Evolutionary conservation across 2,797 vertebrate species (phyloP).

Genomic region (Notolabrus celidotus): DNA sequence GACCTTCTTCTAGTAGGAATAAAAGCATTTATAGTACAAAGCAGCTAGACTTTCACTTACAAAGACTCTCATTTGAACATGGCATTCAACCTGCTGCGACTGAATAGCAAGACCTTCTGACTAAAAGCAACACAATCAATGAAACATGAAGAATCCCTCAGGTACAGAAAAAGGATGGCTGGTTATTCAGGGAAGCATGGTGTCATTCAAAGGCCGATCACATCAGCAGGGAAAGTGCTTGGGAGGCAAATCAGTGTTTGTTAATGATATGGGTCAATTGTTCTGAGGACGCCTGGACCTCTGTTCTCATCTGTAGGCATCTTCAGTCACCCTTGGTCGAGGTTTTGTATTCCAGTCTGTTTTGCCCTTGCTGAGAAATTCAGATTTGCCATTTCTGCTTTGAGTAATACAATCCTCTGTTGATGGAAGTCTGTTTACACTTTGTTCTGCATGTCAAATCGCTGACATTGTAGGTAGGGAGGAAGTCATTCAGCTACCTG

Average conservation of each 20-base stretch:
- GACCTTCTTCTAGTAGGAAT: conserved; percentile 37
- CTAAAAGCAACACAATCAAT: conserved; percentile 80
- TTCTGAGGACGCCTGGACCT: conserved; percentile 67
- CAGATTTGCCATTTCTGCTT: conserved; percentile 50
- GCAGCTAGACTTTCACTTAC: conserved; percentile 57
- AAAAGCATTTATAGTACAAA: conserved; percentile 66
- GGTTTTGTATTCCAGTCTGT: conserved; percentile 64
- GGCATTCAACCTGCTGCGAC: conserved; percentile 51
- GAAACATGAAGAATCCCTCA: conserved; percentile 78
- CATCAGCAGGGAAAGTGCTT: conserved; percentile 60
- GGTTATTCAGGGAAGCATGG: conserved; percentile 66
- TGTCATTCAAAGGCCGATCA: conserved; percentile 67
- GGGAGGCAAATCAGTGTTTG: conserved; percentile 70
- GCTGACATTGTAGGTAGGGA: conserved; percentile 55
- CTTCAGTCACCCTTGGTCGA: conserved; percentile 41
- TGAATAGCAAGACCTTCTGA: conserved; percentile 57
- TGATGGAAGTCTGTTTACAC: conserved; percentile 66
- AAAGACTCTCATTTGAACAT: conserved; percentile 51
- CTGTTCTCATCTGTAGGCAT: conserved; percentile 60
- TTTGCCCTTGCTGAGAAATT: conserved; percentile 67
- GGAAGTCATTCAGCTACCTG: conserved; percentile 50
- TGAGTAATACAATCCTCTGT: conserved; percentile 62
- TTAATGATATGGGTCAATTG: conserved; percentile 76
- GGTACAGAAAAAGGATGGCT: conserved; percentile 60
- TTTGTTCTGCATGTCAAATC: conserved; percentile 63